Evolutionary conservation across 2,113 vertebrate species (phyloP).

Genomic region (Pagrus major): DNA sequence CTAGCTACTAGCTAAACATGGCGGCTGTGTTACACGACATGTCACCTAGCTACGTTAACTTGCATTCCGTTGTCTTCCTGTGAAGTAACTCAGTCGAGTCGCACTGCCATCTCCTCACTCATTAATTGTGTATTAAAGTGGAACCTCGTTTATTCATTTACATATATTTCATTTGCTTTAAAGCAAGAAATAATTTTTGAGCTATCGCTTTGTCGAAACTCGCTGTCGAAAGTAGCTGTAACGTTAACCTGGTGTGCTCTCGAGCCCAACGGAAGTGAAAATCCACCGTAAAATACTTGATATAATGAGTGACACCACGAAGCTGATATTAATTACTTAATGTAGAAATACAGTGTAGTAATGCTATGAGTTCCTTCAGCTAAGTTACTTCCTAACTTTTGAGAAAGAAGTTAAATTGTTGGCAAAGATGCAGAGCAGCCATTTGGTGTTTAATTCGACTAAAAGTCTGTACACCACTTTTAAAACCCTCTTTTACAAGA

Average conservation of each 20-base stretch:
- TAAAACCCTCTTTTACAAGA: too few species aligned
- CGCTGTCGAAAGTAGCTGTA: not conserved
- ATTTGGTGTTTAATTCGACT: too few species aligned
- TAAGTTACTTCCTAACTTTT: too few species aligned
- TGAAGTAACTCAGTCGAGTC: not conserved
- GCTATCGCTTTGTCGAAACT: not conserved
- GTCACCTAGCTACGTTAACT: conserved; percentile 8
- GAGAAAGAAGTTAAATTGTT: too few species aligned
- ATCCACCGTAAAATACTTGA: not conserved
- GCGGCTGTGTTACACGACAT: conserved; percentile 53
- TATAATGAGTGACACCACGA: not conserved
- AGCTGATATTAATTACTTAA: not conserved
- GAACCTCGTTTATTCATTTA: not conserved
- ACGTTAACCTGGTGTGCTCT: not conserved
- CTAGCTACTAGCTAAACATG: conserved; percentile 67
- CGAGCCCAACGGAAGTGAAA: not conserved
- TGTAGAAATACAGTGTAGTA: too few species aligned
- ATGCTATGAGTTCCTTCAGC: too few species aligned
- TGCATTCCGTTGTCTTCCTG: conserved; percentile 3
- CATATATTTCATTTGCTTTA: not conserved
- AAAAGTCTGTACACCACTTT: too few species aligned
- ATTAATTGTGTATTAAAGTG: conserved; percentile 11
- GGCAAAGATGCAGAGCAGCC: too few species aligned
- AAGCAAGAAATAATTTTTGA: not conserved
- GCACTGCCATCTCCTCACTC: not conserved